Conservation (phyloP, 2,888 invertebrate species). For the Scaptomyza caliginosa region DNA sequence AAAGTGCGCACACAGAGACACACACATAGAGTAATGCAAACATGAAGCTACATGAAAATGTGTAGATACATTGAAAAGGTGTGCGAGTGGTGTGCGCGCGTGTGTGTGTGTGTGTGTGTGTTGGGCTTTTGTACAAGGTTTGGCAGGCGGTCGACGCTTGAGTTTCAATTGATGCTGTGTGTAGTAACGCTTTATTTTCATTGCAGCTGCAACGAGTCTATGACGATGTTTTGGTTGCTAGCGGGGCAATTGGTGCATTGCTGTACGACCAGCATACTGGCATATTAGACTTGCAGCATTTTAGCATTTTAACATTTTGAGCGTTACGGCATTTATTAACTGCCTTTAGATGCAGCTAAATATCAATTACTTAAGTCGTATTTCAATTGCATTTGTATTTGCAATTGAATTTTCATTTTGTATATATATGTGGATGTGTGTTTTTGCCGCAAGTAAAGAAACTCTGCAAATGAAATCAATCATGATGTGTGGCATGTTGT, state of each 20-base stretch:
- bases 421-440: conserved; percentile 19
- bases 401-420: conserved; percentile 31
- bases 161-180: conserved; percentile 78
- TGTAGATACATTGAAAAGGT: conserved; percentile 68
- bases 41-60: conserved; percentile 46
- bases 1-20: conserved; percentile 51
- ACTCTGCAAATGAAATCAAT: conserved; percentile 50
- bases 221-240: conserved; percentile 31
- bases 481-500: conserved; percentile 16
- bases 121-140: conserved; percentile 49
- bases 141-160: conserved; percentile 58
- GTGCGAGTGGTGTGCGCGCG: conserved; percentile 35
- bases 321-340: conserved; percentile 60
- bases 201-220: conserved; percentile 43
- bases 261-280: neutral
- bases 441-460: conserved; percentile 17
- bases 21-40: conserved; percentile 20
- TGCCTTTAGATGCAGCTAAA: conserved; percentile 48
- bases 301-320: conserved; percentile 26
- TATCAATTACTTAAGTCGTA: conserved; percentile 67
- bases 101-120: conserved; percentile 1
- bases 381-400: neutral
- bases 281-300: conserved; percentile 12
- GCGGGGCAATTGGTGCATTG: conserved; percentile 25
- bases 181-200: conserved; percentile 76